Base-by-base conservation (phyloP, 1,140 invertebrate genomes). In the Drosophila arawakana region DNA sequence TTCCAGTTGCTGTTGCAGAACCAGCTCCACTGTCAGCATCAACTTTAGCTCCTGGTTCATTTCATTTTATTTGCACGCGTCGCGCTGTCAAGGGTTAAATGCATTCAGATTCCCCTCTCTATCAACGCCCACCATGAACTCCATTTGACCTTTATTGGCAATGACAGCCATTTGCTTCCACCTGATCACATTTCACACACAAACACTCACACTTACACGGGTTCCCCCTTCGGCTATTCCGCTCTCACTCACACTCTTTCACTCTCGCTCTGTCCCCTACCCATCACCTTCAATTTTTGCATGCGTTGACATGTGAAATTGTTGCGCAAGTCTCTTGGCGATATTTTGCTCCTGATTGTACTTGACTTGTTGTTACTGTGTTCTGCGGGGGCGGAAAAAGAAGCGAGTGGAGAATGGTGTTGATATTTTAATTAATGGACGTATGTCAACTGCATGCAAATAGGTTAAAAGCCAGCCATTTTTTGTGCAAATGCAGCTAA, bases 251-350 rank as follows among this genome's bases (percentile, higher is more conserved):
- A 5, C 8, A 9, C 55, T n/a, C 34, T 15, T 10, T 7, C 11
- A 44, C 7, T 49, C 54, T 41, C 7, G 8, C 11, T n/a, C n/a
- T 8, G n/a, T 34, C 13, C 43, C 49, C 41, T 13, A 58, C 49
- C 39, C 43, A 39, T 49, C 21, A 11, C 70, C 43, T 50, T 43
- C 37, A 73, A 73, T 79, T 82, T 82, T 83, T 82, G 80, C 76
- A 82, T 83, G 76, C 81, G 80, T 83, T 83, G 81, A 83, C 80
- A 83, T 83, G 80, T 77, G 80, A 83, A 83, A 83, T 83, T 83
- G 76, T 83, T 83, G 81, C 63, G 37, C 81, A 83, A 80, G 73
- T 83, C 81, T 83, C 76, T 60, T 66, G 80, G 80, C 80, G 67
- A 76, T 82, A 63, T 79, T 82, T 82, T 81, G 67, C 50, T 70